Evolutionary conservation across 2,113 vertebrate genomes (phyloP), one percentile per base, ranked within the genome.

Genomic region (Scopus umbretta): DNA sequence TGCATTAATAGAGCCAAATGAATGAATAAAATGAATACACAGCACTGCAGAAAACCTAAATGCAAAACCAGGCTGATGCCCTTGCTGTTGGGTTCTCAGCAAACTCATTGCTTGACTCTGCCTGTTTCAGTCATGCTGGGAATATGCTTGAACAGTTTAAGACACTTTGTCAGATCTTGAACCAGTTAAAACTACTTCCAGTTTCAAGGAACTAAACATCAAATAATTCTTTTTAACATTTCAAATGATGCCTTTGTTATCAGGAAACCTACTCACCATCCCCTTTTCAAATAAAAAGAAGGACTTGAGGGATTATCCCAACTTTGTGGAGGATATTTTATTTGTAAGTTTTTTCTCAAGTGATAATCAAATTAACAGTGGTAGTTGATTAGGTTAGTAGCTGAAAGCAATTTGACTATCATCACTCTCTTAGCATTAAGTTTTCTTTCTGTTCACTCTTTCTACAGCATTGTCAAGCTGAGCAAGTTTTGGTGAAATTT

Each of bases 201-300:
- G 13, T 80, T 78, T 87, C 80, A 90, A 94, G 66, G 23, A 91
- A 38, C 4, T 32, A 29, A 91, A 86, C 71, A 91, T 90, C 50
- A 91, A 95, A 91, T 80, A 70, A 42, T 50, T 75, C 34, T 59
- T 85, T 65, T 76, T 79, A 96, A 75, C 36, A 91, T 87, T 96
- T 92, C 74, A 92, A 88, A 82, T 38, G 5, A 85, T 45, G 78
- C 21, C 40, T 89, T 90, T 93, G 83, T 80, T 96, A 87, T 58
- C 84, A 91, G 42, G 79, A 88, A 78, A 95, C 70, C 70, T 68
- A 50, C 26, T 76, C 78, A 53, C 45, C 53, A 76, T 50, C 38
- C 22, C 62, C 53, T 78, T 81, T 87, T 68, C 49, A 92, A 68
- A 79, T 0, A 52, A 36, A 61, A 56, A 65, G 84, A 76, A 53